Conservation (phyloP, 2,888 invertebrate genomes). For the Clivina fossor region DNA sequence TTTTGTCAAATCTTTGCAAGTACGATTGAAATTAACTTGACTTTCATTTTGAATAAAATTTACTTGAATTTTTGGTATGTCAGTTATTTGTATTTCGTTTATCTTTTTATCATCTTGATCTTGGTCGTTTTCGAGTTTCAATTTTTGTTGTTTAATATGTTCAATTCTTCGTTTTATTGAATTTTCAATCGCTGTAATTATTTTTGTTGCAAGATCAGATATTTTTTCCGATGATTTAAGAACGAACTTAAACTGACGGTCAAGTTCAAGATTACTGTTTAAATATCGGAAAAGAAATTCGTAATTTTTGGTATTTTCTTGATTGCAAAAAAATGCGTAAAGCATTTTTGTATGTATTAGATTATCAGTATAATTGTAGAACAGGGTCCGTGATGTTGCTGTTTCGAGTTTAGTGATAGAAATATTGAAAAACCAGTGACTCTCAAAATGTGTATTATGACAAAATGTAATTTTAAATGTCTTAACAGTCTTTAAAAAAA, state of each 20-base stretch:
- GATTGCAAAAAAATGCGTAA: not conserved
- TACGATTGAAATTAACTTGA: not conserved
- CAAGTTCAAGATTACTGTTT: not conserved
- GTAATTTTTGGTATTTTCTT: not conserved
- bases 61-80: not conserved
- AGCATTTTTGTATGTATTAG: not conserved
- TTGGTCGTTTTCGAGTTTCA: not conserved
- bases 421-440: too few species aligned
- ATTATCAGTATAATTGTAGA: not conserved
- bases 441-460: too few species aligned
- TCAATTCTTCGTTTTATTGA: not conserved
- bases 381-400: not conserved
- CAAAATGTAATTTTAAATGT: too few species aligned
- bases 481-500: too few species aligned
- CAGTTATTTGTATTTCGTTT: not conserved
- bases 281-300: slow-evolving; percentile 4
- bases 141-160: not conserved
- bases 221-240: not conserved
- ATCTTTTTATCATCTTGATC: not conserved
- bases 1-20: not conserved
- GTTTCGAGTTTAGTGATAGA: too few species aligned
- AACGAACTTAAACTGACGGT: not conserved
- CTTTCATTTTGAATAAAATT: slow-evolving; percentile 4
- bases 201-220: not conserved
- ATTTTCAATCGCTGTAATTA: not conserved